phyloP scores from a whole-genome alignment of 2,113 vertebrate genomes.

The Peromyscus californicus region DNA sequence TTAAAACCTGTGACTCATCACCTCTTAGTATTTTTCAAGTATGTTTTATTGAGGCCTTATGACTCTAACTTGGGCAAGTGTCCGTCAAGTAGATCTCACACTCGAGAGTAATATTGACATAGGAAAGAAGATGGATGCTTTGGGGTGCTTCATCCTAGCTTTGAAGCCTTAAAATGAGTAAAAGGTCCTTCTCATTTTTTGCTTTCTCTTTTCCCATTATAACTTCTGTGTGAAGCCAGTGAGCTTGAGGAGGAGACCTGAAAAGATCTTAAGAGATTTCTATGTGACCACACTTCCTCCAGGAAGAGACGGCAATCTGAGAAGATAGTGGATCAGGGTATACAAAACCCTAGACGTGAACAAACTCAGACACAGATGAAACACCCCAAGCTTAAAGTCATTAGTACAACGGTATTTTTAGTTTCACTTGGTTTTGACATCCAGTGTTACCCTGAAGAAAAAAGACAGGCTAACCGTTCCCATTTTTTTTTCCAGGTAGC shows the following conservation, averaged over 20 bases:
- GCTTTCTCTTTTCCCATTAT: conserved; percentile 21
- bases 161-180: conserved; percentile 74
- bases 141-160: conserved; percentile 49
- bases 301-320: conserved; percentile 27
- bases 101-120: conserved; percentile 45
- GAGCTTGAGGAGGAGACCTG: conserved; percentile 8
- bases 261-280: conserved; percentile 53
- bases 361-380: conserved; percentile 60
- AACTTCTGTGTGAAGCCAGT: conserved; percentile 42
- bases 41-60: conserved; percentile 73
- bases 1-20: conserved; percentile 42
- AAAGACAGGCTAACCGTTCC: not conserved
- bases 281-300: conserved; percentile 39
- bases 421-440: conserved; percentile 54
- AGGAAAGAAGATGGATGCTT: conserved; percentile 8
- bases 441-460: not conserved
- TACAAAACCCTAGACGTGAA: conserved; percentile 46
- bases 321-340: conserved; percentile 26
- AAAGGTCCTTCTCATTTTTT: not conserved
- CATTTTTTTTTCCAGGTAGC: not conserved
- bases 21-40: conserved; percentile 66
- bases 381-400: conserved; percentile 1
- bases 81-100: conserved; percentile 73
- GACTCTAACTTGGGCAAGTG: conserved; percentile 64
- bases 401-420: conserved; percentile 10